Evolutionary conservation across 2,888 invertebrate genomes (phyloP), one percentile per base, ranked within the genome.

Genomic region (Caenorhabditis sp.): DNA sequence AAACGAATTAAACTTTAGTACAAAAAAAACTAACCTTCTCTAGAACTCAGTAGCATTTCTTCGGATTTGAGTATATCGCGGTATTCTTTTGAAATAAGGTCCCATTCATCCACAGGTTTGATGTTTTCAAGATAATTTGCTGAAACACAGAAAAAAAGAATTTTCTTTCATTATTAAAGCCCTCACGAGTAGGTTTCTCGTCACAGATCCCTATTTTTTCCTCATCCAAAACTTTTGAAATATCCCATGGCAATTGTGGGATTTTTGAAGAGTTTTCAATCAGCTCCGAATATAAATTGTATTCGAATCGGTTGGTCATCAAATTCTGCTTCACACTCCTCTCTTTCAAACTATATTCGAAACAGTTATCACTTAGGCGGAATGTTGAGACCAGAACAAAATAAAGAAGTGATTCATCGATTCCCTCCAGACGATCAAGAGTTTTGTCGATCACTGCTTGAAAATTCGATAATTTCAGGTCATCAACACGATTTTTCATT

Each of bases 191-290:
- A 10, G 43, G 25, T 17, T 43, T n/a, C 7, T 25, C 25, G 23
- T 71, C 67, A 1, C 31, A 50, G 20, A 59, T 59, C 21, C 58
- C 59, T 0, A 63, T 23, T 27, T 62, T 50, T 8, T 14, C 4
- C 0, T 3, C 59, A 14, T 66, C 50, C n/a, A 73, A 20, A 20
- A 66, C 66, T 3, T 54, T 54, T 21, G 58, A 54, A n/a, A 73
- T 63, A 56, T 73, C 69, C 73, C 73, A 73, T 0, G 69, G 49
- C 7, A 73, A 38, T 31, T 43, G 63, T 27, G 73, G 73, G 7
- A 73, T 26, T 7, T 63, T 36, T 14, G 12, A 17, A 43, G 43
- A 43, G 25, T 68, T 63, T 14, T 56, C 49, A 10, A 53, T 53
- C 4, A 63, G 66, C 21, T 66, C 56, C 17, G 69, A 65, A 23